These are phyloP conservation scores for Napeogenes sylphis DNA, from an alignment of 2,888 invertebrate species.

Conservation along the genomic window DNA sequence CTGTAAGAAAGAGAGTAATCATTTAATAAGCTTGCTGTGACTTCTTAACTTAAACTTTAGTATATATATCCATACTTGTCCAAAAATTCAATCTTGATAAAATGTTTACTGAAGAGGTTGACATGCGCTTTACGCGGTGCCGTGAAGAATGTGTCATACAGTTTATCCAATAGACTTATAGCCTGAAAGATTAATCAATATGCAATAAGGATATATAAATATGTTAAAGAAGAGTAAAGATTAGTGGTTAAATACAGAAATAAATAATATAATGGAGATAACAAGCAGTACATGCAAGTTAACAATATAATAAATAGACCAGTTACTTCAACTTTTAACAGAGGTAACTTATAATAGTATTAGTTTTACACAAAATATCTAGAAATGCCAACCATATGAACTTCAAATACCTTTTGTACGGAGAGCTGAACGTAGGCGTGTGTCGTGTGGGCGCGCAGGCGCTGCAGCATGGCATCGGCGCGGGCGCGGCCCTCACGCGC, in stretches of 20 bases:
- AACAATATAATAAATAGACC: not conserved
- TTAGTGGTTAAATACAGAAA: slow-evolving; percentile 8
- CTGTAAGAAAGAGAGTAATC: slow-evolving; percentile 48
- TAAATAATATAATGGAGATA: not conserved
- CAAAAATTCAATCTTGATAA: slow-evolving; percentile 84
- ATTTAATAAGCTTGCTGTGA: slow-evolving; percentile 16
- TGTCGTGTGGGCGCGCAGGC: slow-evolving; percentile 69
- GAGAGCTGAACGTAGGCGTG: slow-evolving; percentile 57
- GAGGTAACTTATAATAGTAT: slow-evolving; percentile 3
- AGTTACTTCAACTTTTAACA: not conserved
- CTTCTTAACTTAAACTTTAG: slow-evolving; percentile 32
- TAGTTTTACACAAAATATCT: slow-evolving; percentile 10
- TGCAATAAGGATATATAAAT: slow-evolving; percentile 54
- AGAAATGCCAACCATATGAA: slow-evolving; percentile 1
- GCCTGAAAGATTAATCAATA: slow-evolving; percentile 77
- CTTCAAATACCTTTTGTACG: slow-evolving; percentile 58
- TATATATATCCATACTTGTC: slow-evolving; percentile 75
- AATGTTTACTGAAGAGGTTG: slow-evolving; percentile 81
- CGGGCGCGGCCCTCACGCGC: slow-evolving; percentile 69
- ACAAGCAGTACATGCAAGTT: slow-evolving; percentile 10
- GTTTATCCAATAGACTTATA: slow-evolving; percentile 81
- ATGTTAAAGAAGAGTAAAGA: slow-evolving; percentile 13
- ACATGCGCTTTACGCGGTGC: slow-evolving; percentile 76
- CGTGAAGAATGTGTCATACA: slow-evolving; percentile 77
- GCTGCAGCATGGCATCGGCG: slow-evolving; percentile 89